Evolutionary conservation across 2,888 invertebrate genomes (phyloP).

Genomic region (Tenthredo distinguenda): DNA sequence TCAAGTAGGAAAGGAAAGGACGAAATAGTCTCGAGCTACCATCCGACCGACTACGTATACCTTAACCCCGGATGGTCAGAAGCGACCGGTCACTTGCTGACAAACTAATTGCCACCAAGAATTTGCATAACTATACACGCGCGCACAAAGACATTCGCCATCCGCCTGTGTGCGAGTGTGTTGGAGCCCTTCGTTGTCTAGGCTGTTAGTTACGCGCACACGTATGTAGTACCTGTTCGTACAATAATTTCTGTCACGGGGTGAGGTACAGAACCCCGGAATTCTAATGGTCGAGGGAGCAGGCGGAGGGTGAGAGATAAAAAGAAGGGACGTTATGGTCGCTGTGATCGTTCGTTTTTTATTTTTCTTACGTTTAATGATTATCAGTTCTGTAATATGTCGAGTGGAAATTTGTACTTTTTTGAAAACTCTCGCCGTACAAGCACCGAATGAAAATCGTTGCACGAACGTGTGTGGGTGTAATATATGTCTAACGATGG

Average conservation of each 20-base stretch:
- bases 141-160: neutral
- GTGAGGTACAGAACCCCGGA: neutral
- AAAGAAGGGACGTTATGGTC: neutral
- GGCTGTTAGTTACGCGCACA: constrained; percentile 5
- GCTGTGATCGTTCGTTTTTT: neutral
- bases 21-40: neutral
- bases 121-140: constrained; percentile 36
- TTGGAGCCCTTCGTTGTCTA: neutral
- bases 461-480: neutral
- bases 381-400: too few species aligned
- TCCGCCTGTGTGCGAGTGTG: neutral
- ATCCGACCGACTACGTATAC: too few species aligned
- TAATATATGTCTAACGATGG: neutral
- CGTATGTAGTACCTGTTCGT: neutral
- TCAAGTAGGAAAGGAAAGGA: constrained; percentile 27
- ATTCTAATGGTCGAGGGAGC: neutral
- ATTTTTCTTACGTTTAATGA: neutral
- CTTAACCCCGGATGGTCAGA: constrained; percentile 12
- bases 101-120: constrained; percentile 40
- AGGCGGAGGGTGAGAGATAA: neutral
- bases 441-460: neutral
- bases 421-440: neutral
- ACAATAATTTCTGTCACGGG: neutral
- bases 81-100: constrained; percentile 22
- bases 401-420: neutral